A percentile compares a stretch with the other conserved stretches of the same genome.
Evolutionary conservation across 2,888 invertebrate species (phyloP).

Genomic region (Anoncus sp.): DNA sequence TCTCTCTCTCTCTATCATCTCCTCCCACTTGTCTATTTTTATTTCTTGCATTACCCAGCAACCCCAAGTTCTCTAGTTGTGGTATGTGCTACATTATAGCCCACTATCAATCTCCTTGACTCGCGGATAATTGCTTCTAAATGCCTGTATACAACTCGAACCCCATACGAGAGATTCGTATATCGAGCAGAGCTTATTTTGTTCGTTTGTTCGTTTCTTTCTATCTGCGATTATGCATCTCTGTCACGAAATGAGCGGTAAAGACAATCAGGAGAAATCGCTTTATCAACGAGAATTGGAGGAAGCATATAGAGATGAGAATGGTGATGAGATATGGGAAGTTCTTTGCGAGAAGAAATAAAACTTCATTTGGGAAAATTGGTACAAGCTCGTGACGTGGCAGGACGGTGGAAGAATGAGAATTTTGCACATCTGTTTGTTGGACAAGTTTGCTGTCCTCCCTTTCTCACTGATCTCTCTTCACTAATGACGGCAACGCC

Average conservation of each 20-base stretch:
- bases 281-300: slow-evolving; percentile 65
- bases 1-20: slow-evolving; percentile 40
- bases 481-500: slow-evolving; percentile 56
- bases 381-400: neutral
- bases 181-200: neutral
- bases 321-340: neutral
- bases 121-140: slow-evolving; percentile 59
- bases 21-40: slow-evolving; percentile 60
- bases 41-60: slow-evolving; percentile 38
- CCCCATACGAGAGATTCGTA: slow-evolving; percentile 26
- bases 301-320: neutral
- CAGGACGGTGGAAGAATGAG: slow-evolving; percentile 15
- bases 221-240: slow-evolving; percentile 9
- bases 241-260: slow-evolving; percentile 42
- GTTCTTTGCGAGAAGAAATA: slow-evolving; percentile 59
- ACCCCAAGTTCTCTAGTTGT: slow-evolving; percentile 43
- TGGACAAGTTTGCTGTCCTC: slow-evolving; percentile 22
- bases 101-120: slow-evolving; percentile 56
- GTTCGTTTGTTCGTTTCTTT: neutral
- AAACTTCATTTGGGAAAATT: slow-evolving; percentile 69
- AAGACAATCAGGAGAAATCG: slow-evolving; percentile 66
- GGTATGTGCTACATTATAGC: slow-evolving; percentile 31
- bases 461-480: slow-evolving; percentile 38
- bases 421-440: slow-evolving; percentile 38
- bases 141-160: slow-evolving; percentile 19